Evolutionary conservation across 2,888 invertebrate species (phyloP).

Genomic region (Teinopalpus imperialis): DNA sequence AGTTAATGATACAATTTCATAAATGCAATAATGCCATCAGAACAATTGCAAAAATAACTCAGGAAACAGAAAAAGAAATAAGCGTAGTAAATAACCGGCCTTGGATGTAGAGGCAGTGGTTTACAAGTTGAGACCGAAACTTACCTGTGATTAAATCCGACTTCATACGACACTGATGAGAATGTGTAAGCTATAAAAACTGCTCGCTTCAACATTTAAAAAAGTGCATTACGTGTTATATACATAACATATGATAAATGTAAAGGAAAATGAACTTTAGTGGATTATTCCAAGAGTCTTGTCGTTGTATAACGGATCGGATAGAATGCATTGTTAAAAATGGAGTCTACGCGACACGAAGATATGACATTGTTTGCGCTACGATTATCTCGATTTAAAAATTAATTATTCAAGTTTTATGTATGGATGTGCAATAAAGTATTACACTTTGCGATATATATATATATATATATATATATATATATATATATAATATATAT

Average conservation of each 20-base stretch:
- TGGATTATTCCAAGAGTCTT: slow-evolving; percentile 13
- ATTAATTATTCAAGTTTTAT: too few relatives aligned
- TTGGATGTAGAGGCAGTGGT: slow-evolving; percentile 47
- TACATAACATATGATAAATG: slow-evolving; percentile 11
- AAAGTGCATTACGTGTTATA: slow-evolving; percentile 34
- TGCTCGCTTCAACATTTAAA: slow-evolving; percentile 53
- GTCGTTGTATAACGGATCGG: neutral
- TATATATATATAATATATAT: too few relatives aligned
- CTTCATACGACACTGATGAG: slow-evolving; percentile 54
- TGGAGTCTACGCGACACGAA: slow-evolving; percentile 42
- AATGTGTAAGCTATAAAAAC: slow-evolving; percentile 60
- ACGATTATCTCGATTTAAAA: too few relatives aligned
- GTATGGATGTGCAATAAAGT: too few relatives aligned
- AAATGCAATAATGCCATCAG: slow-evolving; percentile 23
- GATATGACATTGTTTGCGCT: slow-evolving; percentile 46
- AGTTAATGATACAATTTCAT: too few relatives aligned
- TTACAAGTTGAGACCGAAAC: slow-evolving; percentile 45
- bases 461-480: too few relatives aligned
- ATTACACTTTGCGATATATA: too few relatives aligned
- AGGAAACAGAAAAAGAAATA: slow-evolving; percentile 36
- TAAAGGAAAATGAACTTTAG: slow-evolving; percentile 43
- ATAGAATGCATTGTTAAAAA: slow-evolving; percentile 33
- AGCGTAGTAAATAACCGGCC: slow-evolving; percentile 48
- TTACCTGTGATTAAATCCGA: slow-evolving; percentile 56
- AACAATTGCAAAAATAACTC: slow-evolving; percentile 26